Evolutionary conservation across 2,797 vertebrate species (phyloP).

Genomic region (Characodon lateralis): DNA sequence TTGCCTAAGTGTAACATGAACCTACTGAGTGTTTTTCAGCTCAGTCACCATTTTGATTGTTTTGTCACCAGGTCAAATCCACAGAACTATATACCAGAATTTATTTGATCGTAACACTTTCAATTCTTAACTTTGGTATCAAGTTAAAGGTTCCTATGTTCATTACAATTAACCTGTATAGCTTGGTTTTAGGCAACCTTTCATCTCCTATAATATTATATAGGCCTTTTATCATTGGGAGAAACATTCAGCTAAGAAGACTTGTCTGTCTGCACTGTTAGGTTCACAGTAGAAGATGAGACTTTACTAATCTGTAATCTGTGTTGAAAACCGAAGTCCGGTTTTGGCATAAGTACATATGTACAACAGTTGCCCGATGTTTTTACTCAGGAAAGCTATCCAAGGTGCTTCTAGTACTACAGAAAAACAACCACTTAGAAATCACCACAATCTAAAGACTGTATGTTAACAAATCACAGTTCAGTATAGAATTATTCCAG

Average conservation of each 20-base stretch:
- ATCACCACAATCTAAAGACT: background rate
- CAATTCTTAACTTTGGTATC: background rate
- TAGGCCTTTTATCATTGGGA: background rate
- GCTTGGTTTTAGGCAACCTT: background rate
- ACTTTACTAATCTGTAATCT: background rate
- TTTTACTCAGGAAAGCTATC: too few relatives aligned
- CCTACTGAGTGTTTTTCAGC: constrained; percentile 24
- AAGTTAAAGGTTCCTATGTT: background rate
- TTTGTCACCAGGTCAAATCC: constrained; percentile 24
- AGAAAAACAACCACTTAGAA: background rate
- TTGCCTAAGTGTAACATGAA: constrained; percentile 48
- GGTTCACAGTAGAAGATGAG: background rate
- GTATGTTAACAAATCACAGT: background rate
- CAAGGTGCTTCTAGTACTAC: background rate
- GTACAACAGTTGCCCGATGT: too few relatives aligned
- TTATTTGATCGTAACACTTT: background rate
- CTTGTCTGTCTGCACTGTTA: background rate
- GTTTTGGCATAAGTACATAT: too few relatives aligned
- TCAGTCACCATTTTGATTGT: constrained; percentile 18
- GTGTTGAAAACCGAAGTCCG: background rate
- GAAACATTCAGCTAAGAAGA: background rate
- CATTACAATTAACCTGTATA: background rate
- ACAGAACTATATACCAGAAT: background rate
- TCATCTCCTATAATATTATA: background rate
- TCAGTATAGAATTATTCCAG: background rate